Percentiles rank a stretch among this genome's conserved stretches.
Evolutionary conservation across 1,140 invertebrate genomes (phyloP).

Genomic region (Drosophila grimshawi): DNA sequence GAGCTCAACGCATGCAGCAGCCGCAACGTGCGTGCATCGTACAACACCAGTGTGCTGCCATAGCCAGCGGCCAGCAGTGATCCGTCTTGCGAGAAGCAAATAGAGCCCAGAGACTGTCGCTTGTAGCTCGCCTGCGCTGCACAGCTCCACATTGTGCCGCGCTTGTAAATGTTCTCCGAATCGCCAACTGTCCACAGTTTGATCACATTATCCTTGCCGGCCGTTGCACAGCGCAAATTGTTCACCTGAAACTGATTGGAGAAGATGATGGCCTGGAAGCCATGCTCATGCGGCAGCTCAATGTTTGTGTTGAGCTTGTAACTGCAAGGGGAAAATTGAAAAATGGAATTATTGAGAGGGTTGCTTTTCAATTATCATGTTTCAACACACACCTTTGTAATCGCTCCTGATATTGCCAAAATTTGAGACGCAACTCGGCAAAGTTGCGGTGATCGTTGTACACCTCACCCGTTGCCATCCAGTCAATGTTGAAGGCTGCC

Average conservation of each 20-base stretch:
- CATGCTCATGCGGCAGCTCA: slow-evolving; percentile 89
- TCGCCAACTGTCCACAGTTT: slow-evolving; percentile 90
- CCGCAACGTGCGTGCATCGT: slow-evolving; percentile 86
- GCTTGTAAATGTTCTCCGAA: slow-evolving; percentile 86
- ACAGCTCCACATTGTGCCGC: slow-evolving; percentile 88
- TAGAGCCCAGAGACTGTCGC: slow-evolving; percentile 85
- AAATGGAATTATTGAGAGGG: neutral
- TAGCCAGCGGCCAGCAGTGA: slow-evolving; percentile 91
- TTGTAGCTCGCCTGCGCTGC: slow-evolving; percentile 88
- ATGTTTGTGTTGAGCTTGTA: slow-evolving; percentile 90
- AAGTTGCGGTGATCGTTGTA: slow-evolving; percentile 87
- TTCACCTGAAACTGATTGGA: slow-evolving; percentile 86
- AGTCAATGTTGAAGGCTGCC: slow-evolving; percentile 88
- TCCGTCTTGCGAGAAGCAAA: slow-evolving; percentile 90
- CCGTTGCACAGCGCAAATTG: slow-evolving; percentile 87
- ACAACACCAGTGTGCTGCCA: slow-evolving; percentile 89
- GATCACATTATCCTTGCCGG: slow-evolving; percentile 89
- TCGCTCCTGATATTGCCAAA: slow-evolving; percentile 89
- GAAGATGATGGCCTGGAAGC: slow-evolving; percentile 87
- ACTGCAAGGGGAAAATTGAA: slow-evolving; percentile 84
- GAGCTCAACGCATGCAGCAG: slow-evolving; percentile 86
- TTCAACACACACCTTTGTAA: slow-evolving; percentile 87
- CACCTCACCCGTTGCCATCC: slow-evolving; percentile 92
- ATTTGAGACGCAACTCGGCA: slow-evolving; percentile 90
- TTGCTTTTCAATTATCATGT: neutral